Evolutionary conservation across 2,888 invertebrate genomes (phyloP), one percentile per base, ranked within the genome.

Genomic region (Tineola bisselliella): DNA sequence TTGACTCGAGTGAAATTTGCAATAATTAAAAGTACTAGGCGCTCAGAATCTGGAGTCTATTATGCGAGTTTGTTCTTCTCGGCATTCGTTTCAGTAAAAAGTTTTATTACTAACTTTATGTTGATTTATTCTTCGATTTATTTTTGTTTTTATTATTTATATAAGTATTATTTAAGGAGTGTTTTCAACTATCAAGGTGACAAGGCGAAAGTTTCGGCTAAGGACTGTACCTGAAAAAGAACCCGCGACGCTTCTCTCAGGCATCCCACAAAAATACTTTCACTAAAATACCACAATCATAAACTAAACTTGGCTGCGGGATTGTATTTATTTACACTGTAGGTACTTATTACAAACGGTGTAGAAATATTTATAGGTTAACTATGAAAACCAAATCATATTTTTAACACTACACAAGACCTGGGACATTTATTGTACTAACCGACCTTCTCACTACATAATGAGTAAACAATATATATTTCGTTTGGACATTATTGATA

Each of bases 251-350:
- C 4, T 43, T 43, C 13, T 43, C 5, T n/a, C 8, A 43, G 43
- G 8, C 8, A 11, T 64, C 68, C 73, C 70, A 69, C 71, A 69
- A 73, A 78, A 79, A 79, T 75, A 77, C 75, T 76, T 77, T 77
- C 72, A 73, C 71, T 67, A 65, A 77, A 81, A 78, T 74, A 76
- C 72, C 71, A 68, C 73, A 73, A 73, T 74, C 73, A 74, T 75
- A 74, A 75, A 75, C 68, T 66, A 64, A 19, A 65, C 70, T 66
- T 69, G 69, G 67, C 68, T 66, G 68, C 66, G 17, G 65, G 68
- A 61, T 70, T 65, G 65, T 73, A 75, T 78, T 76, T 79, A 77
- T 77, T 75, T 77, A 73, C 71, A 69, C 68, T 70, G 69, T 25
- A 25, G 25, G 65, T 54, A 65, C 66, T 69, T 69, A 66, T 67